Evolutionary conservation across 2,797 vertebrate species (phyloP).

Genomic region (Siniperca scherzeri): DNA sequence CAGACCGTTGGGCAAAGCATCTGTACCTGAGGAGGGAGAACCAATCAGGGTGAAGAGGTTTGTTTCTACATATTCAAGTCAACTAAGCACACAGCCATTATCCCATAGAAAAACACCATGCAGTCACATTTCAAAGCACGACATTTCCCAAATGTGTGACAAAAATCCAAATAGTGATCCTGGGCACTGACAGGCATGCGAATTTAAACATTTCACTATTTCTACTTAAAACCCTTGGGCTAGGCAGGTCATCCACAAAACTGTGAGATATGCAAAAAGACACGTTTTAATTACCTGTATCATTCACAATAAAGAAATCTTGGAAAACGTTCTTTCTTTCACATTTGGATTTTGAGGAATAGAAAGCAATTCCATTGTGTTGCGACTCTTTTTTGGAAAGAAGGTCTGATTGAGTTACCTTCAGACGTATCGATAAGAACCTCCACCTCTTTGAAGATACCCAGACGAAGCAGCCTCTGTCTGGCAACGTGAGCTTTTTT

Average conservation of each 20-base stretch:
- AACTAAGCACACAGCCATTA: background rate
- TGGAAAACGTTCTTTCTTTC: background rate
- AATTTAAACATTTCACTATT: background rate
- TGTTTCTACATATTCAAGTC: background rate
- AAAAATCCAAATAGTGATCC: background rate
- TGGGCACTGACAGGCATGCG: background rate
- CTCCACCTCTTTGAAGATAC: constrained; percentile 95
- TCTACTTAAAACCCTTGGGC: background rate
- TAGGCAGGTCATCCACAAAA: background rate
- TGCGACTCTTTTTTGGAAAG: no score
- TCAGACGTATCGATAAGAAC: constrained; percentile 95
- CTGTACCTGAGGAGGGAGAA: constrained; percentile 83
- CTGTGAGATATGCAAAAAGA: background rate
- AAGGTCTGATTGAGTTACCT: constrained; percentile 78
- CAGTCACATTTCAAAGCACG: background rate
- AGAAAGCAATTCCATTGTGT: no score
- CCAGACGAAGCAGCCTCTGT: constrained; percentile 92
- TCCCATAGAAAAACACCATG: background rate
- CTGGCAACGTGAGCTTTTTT: constrained; percentile 92
- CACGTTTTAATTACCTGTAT: background rate
- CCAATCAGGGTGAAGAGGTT: background rate
- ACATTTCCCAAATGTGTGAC: background rate
- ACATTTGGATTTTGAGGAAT: background rate
- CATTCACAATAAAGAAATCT: background rate
- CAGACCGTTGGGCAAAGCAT: constrained; percentile 94